These are phyloP conservation scores for Scaptomyza cyrtandrae DNA, from an alignment of 2,888 invertebrate species.

Conservation along the genomic window DNA sequence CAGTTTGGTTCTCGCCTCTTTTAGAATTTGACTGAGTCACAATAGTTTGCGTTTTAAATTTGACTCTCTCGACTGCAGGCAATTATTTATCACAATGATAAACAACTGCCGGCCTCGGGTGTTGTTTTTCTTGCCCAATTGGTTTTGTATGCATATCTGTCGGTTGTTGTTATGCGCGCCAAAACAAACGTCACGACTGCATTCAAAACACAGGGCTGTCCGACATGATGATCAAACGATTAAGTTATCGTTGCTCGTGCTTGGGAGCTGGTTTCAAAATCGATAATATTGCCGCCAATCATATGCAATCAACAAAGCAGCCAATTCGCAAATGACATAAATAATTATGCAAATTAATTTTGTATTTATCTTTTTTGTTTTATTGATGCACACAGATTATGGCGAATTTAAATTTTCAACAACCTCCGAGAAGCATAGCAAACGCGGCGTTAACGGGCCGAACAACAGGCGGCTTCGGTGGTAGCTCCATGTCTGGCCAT, in stretches of 20 bases:
- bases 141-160: constrained; percentile 5
- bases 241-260: constrained; percentile 6
- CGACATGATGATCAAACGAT: constrained; percentile 22
- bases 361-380: not conserved
- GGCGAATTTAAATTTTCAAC: constrained; percentile 97
- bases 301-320: constrained; percentile 6
- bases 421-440: constrained; percentile 94
- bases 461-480: constrained; percentile 88
- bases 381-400: constrained; percentile 87
- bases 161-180: constrained; percentile 39
- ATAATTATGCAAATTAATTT: constrained; percentile 1
- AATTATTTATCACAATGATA: constrained; percentile 18
- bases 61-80: constrained; percentile 13
- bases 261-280: constrained; percentile 5
- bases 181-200: constrained; percentile 35
- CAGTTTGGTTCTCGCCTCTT: constrained; percentile 33
- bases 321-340: not conserved
- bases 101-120: constrained; percentile 50
- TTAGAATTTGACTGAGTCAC: constrained; percentile 41
- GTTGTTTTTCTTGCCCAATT: constrained; percentile 31
- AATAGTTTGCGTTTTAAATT: constrained; percentile 19
- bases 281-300: constrained; percentile 27
- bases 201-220: constrained; percentile 17
- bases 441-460: constrained; percentile 89
- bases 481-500: constrained; percentile 90